These are phyloP conservation scores for Heliothis subflexa DNA, from an alignment of 1,140 invertebrate species.

Conservation along the genomic window DNA sequence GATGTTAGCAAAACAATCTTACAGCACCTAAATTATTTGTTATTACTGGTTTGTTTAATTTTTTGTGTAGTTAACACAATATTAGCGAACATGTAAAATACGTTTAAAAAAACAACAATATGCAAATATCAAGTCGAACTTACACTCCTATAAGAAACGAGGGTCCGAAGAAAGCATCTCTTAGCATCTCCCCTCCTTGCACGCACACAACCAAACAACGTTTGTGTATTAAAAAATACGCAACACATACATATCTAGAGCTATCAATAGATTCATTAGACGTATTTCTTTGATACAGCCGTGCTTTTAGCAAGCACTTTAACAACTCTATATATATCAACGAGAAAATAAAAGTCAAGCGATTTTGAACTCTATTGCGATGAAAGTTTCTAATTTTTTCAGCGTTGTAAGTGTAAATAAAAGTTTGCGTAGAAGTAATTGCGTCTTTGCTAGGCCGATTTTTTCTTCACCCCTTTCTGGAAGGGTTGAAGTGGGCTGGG, in stretches of 20 bases:
- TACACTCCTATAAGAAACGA: constrained; percentile 76
- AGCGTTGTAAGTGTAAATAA: constrained; percentile 48
- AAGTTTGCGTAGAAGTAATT: constrained; percentile 76
- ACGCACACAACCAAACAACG: constrained; percentile 67
- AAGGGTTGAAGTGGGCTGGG: constrained; percentile 68
- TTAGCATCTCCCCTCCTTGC: constrained; percentile 81
- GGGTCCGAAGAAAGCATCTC: constrained; percentile 83
- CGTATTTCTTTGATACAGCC: constrained; percentile 83
- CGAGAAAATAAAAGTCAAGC: constrained; percentile 35
- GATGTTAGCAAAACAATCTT: too few relatives aligned
- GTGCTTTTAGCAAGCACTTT: constrained; percentile 76
- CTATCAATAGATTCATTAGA: constrained; percentile 85
- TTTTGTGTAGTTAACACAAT: too few relatives aligned
- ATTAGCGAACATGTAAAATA: too few relatives aligned
- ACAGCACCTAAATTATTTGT: too few relatives aligned
- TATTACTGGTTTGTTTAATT: too few relatives aligned
- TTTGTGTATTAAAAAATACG: constrained; percentile 79
- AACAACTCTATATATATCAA: constrained; percentile 57
- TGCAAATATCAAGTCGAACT: constrained; percentile 59
- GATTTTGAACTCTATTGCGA: constrained; percentile 60
- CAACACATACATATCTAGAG: constrained; percentile 72
- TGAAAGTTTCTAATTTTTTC: background rate
- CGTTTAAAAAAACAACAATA: background rate
- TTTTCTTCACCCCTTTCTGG: constrained; percentile 72
- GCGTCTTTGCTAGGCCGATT: constrained; percentile 80